Percentiles rank a stretch among this genome's conserved stretches.
phyloP scores from a whole-genome alignment of 2,113 vertebrate genomes.

The Parus major region DNA sequence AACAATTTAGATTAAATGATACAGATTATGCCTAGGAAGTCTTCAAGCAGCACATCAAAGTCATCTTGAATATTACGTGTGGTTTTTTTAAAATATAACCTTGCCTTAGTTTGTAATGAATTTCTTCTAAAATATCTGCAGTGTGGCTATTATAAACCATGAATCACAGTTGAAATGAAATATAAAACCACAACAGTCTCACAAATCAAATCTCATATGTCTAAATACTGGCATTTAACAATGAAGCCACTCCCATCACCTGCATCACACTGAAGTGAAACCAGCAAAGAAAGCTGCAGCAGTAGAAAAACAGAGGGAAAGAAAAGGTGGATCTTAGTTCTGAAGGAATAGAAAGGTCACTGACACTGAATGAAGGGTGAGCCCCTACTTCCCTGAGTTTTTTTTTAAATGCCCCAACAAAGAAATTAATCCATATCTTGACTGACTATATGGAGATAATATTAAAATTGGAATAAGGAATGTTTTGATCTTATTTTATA shows the following conservation, averaged over 20 bases:
- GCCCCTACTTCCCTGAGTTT: not conserved
- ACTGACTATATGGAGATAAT: not conserved
- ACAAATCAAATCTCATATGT: not conserved
- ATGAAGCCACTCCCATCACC: not conserved
- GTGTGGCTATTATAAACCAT: not conserved
- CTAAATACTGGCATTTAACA: not conserved
- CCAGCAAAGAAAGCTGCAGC: not conserved
- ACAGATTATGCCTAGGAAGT: not conserved
- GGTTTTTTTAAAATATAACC: not conserved
- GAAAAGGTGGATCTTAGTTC: not conserved
- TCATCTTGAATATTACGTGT: not conserved
- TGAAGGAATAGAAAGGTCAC: not conserved
- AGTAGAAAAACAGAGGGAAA: not conserved
- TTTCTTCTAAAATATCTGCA: slow-evolving; percentile 5
- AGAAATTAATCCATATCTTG: not conserved
- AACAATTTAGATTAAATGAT: not conserved
- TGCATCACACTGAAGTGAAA: not conserved
- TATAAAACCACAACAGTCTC: not conserved
- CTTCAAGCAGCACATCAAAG: not conserved
- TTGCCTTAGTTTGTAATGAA: not conserved
- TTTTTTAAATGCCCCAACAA: not conserved
- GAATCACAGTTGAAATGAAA: not conserved
- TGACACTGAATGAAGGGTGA: not conserved
- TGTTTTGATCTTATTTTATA: not conserved
- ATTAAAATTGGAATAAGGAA: not conserved